Evolutionary conservation across 37 sponge, comb jelly and placozoan species (phyloP).

Genomic region (Beroe ovata): DNA sequence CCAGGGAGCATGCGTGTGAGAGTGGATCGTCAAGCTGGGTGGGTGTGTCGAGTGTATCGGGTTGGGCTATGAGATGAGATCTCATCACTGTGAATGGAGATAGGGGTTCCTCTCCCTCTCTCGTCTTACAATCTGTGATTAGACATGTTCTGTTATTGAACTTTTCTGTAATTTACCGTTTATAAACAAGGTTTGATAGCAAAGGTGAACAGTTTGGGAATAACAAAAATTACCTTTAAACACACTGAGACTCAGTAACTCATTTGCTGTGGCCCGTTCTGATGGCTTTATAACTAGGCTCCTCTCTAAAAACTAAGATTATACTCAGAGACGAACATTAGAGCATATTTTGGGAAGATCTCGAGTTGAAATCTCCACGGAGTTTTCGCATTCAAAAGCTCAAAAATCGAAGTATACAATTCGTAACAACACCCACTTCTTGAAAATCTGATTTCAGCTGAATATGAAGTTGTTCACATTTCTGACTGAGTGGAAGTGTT

Average conservation of each 20-base stretch:
- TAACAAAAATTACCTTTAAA: background rate
- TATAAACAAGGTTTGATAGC: background rate
- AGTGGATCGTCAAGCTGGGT: constrained; percentile 50
- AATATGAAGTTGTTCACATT: background rate
- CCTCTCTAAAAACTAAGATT: constrained; percentile 48
- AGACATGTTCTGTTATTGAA: too few species aligned
- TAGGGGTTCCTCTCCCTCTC: background rate
- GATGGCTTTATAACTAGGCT: constrained; percentile 29
- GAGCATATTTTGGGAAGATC: too few species aligned
- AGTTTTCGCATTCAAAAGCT: too few species aligned
- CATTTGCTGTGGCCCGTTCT: background rate
- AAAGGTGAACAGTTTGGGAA: background rate
- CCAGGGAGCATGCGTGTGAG: background rate
- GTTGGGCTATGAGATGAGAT: background rate
- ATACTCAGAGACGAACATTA: too few species aligned
- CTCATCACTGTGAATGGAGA: background rate
- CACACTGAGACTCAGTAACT: background rate
- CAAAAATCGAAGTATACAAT: too few species aligned
- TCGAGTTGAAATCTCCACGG: too few species aligned
- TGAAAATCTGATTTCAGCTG: background rate
- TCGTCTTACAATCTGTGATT: constrained; percentile 6
- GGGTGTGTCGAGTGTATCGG: background rate
- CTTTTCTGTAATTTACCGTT: too few species aligned
- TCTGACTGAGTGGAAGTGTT: background rate
- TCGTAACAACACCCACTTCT: constrained; percentile 6